Evolutionary conservation across 2,797 vertebrate species (phyloP).

Genomic region (Gymnopithys bicolor): DNA sequence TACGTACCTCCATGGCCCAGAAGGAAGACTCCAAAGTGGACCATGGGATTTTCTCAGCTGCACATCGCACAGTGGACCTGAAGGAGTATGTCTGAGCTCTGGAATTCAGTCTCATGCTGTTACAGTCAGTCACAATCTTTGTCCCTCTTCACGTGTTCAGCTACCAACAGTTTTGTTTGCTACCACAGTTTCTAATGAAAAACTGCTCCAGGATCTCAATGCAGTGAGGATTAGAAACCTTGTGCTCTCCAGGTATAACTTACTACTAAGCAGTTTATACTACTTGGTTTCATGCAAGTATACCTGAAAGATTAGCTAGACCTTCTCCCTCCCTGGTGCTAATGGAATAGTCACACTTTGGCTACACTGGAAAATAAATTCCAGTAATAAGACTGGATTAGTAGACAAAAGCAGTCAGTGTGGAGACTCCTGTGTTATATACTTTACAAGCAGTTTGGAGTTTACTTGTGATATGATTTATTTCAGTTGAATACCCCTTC

Average conservation of each 20-base stretch:
- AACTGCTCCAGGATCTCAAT: background rate
- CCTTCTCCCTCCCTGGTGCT: background rate
- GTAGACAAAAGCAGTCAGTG: background rate
- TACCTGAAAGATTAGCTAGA: background rate
- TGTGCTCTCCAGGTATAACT: background rate
- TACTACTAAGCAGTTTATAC: background rate
- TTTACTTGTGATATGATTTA: background rate
- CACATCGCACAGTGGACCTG: background rate
- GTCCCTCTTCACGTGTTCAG: background rate
- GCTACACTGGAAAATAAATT: background rate
- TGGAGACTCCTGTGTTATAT: background rate
- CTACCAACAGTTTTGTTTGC: background rate
- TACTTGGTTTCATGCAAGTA: background rate
- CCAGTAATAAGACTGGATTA: background rate
- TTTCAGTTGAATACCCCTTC: background rate
- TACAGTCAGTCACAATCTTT: background rate
- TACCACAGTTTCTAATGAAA: background rate
- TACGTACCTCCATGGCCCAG: background rate
- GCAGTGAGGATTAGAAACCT: background rate
- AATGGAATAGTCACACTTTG: background rate
- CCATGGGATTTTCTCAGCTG: background rate
- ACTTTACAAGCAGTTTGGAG: background rate
- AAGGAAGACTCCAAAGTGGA: background rate
- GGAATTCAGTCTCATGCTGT: background rate
- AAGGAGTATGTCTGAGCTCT: background rate